phyloP scores from a whole-genome alignment of 2,888 invertebrate genomes.

The Entomobrya multifasciata region DNA sequence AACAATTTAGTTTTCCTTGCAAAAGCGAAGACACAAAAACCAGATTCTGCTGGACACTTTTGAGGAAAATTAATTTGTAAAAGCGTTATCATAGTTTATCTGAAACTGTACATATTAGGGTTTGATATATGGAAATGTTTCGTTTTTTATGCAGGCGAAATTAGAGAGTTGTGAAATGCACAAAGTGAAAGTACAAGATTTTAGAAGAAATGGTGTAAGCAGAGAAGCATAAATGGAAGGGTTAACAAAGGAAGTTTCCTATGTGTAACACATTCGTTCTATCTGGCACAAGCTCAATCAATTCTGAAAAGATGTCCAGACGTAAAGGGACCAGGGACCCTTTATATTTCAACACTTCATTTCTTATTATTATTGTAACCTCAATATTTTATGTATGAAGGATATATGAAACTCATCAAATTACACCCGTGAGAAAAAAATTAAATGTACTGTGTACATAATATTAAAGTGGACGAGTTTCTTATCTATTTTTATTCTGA shows the following conservation, averaged over 20 bases:
- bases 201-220: neutral
- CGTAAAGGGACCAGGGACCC: neutral
- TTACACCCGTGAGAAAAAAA: neutral
- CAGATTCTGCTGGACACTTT: neutral
- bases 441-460: neutral
- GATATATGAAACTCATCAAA: neutral
- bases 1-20: neutral
- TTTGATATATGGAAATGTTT: neutral
- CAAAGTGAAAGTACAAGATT: neutral
- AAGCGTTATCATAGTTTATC: neutral
- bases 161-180: neutral
- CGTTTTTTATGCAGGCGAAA: neutral
- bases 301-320: neutral
- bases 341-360: neutral
- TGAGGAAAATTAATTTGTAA: neutral
- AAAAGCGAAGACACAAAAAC: neutral
- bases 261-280: neutral
- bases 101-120: neutral
- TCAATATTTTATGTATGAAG: too few species aligned
- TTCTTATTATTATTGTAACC: neutral
- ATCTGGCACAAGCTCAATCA: neutral
- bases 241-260: too few species aligned
- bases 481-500: neutral
- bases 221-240: too few species aligned
- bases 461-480: neutral